Percentiles rank a stretch among this genome's conserved stretches.
Evolutionary conservation across 2,888 invertebrate genomes (phyloP).

Genomic region (Cataglyphis cursor): DNA sequence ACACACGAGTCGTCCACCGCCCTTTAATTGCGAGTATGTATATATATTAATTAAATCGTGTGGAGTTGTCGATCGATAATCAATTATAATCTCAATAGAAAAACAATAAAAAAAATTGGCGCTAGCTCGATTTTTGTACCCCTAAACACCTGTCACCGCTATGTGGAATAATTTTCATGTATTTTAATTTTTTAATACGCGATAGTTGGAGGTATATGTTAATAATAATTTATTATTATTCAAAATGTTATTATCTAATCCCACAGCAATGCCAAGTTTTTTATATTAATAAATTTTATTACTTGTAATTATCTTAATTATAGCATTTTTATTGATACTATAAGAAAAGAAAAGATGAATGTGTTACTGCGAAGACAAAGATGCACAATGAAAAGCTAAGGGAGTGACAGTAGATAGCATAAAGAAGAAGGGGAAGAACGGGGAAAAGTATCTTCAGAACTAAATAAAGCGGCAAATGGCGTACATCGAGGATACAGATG

Average conservation of each 20-base stretch:
- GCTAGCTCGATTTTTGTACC: background rate
- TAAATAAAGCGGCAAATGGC: constrained; percentile 75
- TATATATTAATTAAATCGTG: background rate
- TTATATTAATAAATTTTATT: background rate
- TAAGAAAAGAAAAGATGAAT: constrained; percentile 48
- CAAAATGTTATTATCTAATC: background rate
- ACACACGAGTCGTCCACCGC: background rate
- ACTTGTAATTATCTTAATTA: background rate
- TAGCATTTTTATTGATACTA: background rate
- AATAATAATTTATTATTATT: background rate
- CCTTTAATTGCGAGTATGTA: background rate
- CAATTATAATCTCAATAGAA: background rate
- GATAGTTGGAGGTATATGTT: background rate
- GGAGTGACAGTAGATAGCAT: background rate
- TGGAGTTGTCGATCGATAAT: background rate
- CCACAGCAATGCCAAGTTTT: background rate
- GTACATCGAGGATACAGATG: constrained; percentile 54
- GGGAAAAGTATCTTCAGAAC: constrained; percentile 77
- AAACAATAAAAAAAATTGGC: background rate
- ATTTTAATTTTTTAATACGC: background rate
- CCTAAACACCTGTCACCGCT: background rate
- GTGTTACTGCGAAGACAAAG: constrained; percentile 15
- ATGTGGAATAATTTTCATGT: background rate
- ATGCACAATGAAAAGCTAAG: background rate
- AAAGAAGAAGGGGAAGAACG: background rate